phyloP scores from a whole-genome alignment of 2,113 vertebrate genomes.

The Bothrops jararaca region DNA sequence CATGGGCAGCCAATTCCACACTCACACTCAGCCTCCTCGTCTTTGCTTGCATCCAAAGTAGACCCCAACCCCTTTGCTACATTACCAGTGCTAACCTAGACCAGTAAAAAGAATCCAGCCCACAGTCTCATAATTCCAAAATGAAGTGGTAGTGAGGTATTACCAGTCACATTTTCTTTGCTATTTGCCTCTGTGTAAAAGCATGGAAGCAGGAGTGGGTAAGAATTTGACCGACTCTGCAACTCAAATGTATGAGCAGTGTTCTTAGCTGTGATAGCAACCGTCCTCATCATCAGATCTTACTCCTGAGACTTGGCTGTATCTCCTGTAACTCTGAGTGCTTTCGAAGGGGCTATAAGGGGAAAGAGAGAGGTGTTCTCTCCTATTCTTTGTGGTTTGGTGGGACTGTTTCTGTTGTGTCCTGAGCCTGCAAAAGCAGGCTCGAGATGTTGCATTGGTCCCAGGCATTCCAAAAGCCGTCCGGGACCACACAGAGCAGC shows the following conservation, averaged over 20 bases:
- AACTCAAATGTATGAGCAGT: background rate
- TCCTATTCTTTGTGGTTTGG: background rate
- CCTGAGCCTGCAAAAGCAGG: too few species aligned
- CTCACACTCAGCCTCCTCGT: background rate
- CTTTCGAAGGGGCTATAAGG: background rate
- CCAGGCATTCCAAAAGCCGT: too few species aligned
- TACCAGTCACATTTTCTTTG: conserved; percentile 10
- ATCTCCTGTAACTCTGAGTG: background rate
- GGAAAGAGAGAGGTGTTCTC: background rate
- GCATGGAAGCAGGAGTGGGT: accelerated
- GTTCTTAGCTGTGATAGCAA: background rate
- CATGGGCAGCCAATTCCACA: background rate
- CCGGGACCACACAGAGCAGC: too few species aligned
- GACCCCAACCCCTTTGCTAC: background rate
- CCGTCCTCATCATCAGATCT: background rate
- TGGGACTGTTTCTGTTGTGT: background rate
- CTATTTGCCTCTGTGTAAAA: conserved; percentile 19
- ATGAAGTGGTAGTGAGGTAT: background rate
- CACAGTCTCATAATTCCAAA: conserved; percentile 25
- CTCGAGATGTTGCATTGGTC: too few species aligned
- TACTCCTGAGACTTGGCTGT: background rate
- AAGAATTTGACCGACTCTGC: background rate
- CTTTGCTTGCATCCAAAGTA: background rate
- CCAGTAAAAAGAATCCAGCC: conserved; percentile 3
- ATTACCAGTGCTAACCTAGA: background rate